A percentile compares a stretch with the other conserved stretches of the same genome.
Evolutionary conservation across 2,888 invertebrate species (phyloP).

Genomic region (Saturnia japonica): DNA sequence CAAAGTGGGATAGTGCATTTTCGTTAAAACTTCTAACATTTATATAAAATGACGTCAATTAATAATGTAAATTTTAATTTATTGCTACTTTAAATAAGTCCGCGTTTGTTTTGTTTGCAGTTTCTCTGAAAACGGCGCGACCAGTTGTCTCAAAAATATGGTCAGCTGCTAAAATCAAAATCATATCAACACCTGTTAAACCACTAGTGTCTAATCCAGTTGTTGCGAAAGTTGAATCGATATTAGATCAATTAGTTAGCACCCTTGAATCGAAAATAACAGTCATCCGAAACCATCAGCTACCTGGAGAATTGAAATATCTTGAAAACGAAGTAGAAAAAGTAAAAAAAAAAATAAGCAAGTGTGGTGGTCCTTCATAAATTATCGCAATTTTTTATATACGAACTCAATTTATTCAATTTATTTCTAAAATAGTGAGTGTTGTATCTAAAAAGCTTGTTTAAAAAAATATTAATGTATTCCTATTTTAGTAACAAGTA

Average conservation of each 20-base stretch:
- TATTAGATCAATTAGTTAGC: slow-evolving; percentile 36
- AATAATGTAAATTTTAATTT: neutral
- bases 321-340: slow-evolving; percentile 58
- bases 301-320: slow-evolving; percentile 54
- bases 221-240: slow-evolving; percentile 49
- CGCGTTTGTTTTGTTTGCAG: slow-evolving; percentile 67
- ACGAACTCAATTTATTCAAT: neutral
- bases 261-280: slow-evolving; percentile 43
- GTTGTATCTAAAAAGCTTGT: neutral
- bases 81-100: slow-evolving; percentile 20
- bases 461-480: neutral
- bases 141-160: slow-evolving; percentile 58
- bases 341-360: slow-evolving; percentile 44
- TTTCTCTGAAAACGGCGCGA: slow-evolving; percentile 60
- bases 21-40: neutral
- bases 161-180: slow-evolving; percentile 46
- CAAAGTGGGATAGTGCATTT: slow-evolving; percentile 44
- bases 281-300: slow-evolving; percentile 47
- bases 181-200: slow-evolving; percentile 48
- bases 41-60: neutral
- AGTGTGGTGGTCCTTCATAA: slow-evolving; percentile 6
- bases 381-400: neutral
- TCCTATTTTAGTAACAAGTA: slow-evolving; percentile 51
- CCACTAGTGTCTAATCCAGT: slow-evolving; percentile 52
- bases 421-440: neutral